Base-by-base conservation (phyloP, 1,140 invertebrate genomes). In the Drosophila orosa region DNA sequence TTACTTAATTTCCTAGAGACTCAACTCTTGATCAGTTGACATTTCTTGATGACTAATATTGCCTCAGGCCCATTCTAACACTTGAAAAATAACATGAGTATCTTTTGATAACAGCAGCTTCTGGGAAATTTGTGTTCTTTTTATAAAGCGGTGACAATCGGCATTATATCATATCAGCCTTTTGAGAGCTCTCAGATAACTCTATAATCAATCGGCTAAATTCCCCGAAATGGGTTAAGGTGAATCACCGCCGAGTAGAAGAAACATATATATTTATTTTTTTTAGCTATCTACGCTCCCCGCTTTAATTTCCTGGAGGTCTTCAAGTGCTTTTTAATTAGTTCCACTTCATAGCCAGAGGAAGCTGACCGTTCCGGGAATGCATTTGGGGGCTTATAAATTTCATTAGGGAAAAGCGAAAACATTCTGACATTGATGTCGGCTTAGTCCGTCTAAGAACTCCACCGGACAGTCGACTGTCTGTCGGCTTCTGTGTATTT, bases 401-500 rank as follows among this genome's bases (percentile, higher is more conserved):
- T 73, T 81, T 72, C 19, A 68, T 82, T 68, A 78, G 37, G 50
- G 15, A 33, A 68, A 65, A 63, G 62, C 47, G 42, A 61, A 78
- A 77, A 67, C 55, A 60, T 77, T 74, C 44, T 60, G 73, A 74
- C 61, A 61, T 59, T 59, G 67, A 78, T 63, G 56, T 58, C 48
- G 44, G 37, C 66, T 61, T 47, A 68, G 66, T 13, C 65, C 39
- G 67, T 63, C 58, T 57, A 60, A 60, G 61, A 42, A 74, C 55
- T 56, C 59, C 31, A 15, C 24, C 37, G 61, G 54, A 47, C 66
- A 35, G 39, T 37, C 48, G 37, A 58, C 50, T 44, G 63, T 45
- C 39, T 39, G 22, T 7, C 29, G 24, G 24, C 9, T 37, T 24
- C 24, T 25, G n/a, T 45, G 25, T 60, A 17, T 50, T 50, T 65